Evolutionary conservation across 2,113 vertebrate species (phyloP), one percentile per base, ranked within the genome.

Genomic region (Falco punctatus): DNA sequence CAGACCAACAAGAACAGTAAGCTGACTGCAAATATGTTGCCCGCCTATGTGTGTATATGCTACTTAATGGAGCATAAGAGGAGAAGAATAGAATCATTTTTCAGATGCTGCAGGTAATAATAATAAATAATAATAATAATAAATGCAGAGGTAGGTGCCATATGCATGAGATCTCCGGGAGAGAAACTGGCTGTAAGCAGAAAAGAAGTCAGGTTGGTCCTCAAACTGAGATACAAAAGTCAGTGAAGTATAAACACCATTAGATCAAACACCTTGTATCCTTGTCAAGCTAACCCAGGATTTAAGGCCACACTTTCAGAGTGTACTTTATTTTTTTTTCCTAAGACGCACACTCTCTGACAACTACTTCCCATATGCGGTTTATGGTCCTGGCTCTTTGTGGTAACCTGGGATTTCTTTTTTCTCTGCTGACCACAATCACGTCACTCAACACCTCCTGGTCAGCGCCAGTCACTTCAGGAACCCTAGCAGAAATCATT

Each of bases 11-110:
- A 40, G 70, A 87, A 42, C 0, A 1, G n/a, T 74, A 88, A 92
- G 54, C 35, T 44, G 70, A 44, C 81, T 90, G 71, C 42, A 90
- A 95, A 95, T 73, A 92, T 44, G 84, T 51, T 96, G 65, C 89
- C 81, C 1, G 49, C 61, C 81, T 96, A 48, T 69, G 42, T 81
- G 81, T 85, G 62, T 87, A 85, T 87, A 80, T 35, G 62, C 81
- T 66, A 58, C 71, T 90, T 96, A 95, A 97, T 88, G 95, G 86
- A 95, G 94, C 91, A 82, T 81, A 70, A 77, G 88, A 90, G 38
- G 73, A 89, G 77, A 55, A 95, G 78, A 90, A 80, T 18, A 78
- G 91, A 94, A 91, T 44, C 14, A 92, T 95, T 97, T 94, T 80
- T 94, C 87, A 95, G 73, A 67, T 12, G 14, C 81, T 87, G 70